Conservation (phyloP, 2,113 vertebrate genomes). For the Poeciliopsis retropinna region DNA sequence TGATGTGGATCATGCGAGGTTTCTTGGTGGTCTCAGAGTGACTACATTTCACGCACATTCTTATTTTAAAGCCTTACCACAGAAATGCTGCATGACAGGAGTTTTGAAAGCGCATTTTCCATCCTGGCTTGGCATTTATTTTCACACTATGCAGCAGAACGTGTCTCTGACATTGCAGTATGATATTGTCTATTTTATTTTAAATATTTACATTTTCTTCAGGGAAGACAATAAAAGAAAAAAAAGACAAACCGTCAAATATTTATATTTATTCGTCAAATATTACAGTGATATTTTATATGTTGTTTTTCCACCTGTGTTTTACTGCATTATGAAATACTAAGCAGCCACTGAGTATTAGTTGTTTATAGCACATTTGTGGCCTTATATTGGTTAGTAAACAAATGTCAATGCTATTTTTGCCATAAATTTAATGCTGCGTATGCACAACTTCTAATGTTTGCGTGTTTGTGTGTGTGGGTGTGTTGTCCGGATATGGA, state of each 20-base stretch:
- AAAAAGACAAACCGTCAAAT: too few species aligned
- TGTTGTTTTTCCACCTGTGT: not conserved
- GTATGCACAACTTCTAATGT: not conserved
- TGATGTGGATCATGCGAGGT: conserved; percentile 47
- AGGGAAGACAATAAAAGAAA: too few species aligned
- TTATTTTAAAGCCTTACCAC: conserved; percentile 37
- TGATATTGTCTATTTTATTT: not conserved
- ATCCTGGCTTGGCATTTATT: not conserved
- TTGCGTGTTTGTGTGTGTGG: too few species aligned
- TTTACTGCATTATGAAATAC: not conserved
- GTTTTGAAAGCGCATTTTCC: conserved; percentile 26
- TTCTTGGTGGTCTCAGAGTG: conserved; percentile 48
- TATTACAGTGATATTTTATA: not conserved
- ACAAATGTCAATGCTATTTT: not conserved
- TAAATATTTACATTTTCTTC: not conserved
- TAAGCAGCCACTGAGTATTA: not conserved
- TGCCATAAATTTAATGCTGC: not conserved
- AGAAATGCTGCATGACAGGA: conserved; percentile 40
- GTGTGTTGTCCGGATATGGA: not conserved
- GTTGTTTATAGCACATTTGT: not conserved
- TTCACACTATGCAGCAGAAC: not conserved
- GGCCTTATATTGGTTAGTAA: not conserved
- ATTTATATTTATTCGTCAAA: too few species aligned
- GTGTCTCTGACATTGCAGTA: not conserved
- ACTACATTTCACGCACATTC: conserved; percentile 4